Conservation (phyloP, 1,140 invertebrate genomes). For the Lepidurus arcticus region DNA sequence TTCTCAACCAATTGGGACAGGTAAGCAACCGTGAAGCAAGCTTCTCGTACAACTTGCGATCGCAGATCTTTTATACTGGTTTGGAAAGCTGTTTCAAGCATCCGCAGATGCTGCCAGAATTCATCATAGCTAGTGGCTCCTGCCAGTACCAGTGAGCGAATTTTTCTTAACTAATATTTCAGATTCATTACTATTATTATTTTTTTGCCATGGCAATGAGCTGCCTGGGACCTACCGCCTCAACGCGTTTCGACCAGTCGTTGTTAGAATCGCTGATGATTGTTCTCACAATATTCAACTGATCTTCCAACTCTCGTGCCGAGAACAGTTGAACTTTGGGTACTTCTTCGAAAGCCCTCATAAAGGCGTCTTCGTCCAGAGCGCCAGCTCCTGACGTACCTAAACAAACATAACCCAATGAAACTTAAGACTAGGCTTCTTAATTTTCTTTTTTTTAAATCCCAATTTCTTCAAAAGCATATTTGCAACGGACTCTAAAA, state of each 20-base stretch:
- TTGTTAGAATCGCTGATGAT: conserved; percentile 70
- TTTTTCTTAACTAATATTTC: conserved; percentile 64
- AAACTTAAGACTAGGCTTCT: not conserved
- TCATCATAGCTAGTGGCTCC: conserved; percentile 74
- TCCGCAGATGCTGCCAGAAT: conserved; percentile 70
- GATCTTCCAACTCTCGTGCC: conserved; percentile 73
- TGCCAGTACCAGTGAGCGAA: conserved; percentile 72
- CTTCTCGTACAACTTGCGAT: conserved; percentile 83
- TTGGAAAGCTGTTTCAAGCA: conserved; percentile 72
- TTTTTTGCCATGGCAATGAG: not conserved
- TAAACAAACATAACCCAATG: conserved; percentile 10
- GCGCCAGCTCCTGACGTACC: conserved; percentile 61
- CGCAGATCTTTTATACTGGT: conserved; percentile 82
- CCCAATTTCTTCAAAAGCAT: conserved; percentile 7
- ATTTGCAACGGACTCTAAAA: conserved; percentile 25
- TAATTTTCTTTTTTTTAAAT: not conserved
- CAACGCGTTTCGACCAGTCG: conserved; percentile 88
- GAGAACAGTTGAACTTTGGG: conserved; percentile 77
- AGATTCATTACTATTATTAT: conserved; percentile 20
- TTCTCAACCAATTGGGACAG: conserved; percentile 74
- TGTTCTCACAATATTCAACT: conserved; percentile 67
- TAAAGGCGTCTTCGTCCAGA: conserved; percentile 81
- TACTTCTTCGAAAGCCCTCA: conserved; percentile 75
- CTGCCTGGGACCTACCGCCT: conserved; percentile 60
- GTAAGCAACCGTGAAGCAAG: conserved; percentile 88